Evolutionary conservation across 2,888 invertebrate genomes (phyloP).

Genomic region (Ormyrus labotus): DNA sequence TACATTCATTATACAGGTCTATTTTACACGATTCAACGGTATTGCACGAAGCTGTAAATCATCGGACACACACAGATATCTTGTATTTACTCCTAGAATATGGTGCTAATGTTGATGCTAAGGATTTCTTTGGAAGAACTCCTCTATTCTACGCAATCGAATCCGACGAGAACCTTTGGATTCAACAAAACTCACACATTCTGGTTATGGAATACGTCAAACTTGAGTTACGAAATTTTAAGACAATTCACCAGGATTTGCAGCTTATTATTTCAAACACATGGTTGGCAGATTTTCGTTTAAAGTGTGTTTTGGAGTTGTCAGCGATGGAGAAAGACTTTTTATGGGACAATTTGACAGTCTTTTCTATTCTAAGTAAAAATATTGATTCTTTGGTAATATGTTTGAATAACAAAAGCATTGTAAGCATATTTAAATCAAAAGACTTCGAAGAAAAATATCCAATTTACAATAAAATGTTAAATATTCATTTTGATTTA

Average conservation of each 20-base stretch:
- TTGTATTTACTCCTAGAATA: conserved; percentile 28
- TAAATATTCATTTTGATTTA: conserved; percentile 28
- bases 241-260: neutral
- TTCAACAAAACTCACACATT: neutral
- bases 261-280: conserved; percentile 9
- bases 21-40: conserved; percentile 26
- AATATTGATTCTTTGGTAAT: conserved; percentile 6
- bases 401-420: conserved; percentile 16
- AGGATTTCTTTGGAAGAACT: conserved; percentile 27
- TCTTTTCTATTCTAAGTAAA: conserved; percentile 1
- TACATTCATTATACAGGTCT: neutral
- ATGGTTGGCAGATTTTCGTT: conserved; percentile 2
- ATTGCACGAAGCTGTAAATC: conserved; percentile 39
- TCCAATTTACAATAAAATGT: conserved; percentile 26
- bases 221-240: neutral
- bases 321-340: conserved; percentile 20
- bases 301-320: conserved; percentile 12
- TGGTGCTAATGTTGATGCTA: conserved; percentile 12
- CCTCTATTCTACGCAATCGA: conserved; percentile 20
- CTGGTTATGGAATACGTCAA: conserved; percentile 17
- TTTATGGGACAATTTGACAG: conserved; percentile 17
- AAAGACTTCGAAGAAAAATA: conserved; percentile 1
- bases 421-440: neutral
- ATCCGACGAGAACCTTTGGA: neutral
- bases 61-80: neutral